phyloP scores from a whole-genome alignment of 2,113 vertebrate species.

The Ellobius talpinus region DNA sequence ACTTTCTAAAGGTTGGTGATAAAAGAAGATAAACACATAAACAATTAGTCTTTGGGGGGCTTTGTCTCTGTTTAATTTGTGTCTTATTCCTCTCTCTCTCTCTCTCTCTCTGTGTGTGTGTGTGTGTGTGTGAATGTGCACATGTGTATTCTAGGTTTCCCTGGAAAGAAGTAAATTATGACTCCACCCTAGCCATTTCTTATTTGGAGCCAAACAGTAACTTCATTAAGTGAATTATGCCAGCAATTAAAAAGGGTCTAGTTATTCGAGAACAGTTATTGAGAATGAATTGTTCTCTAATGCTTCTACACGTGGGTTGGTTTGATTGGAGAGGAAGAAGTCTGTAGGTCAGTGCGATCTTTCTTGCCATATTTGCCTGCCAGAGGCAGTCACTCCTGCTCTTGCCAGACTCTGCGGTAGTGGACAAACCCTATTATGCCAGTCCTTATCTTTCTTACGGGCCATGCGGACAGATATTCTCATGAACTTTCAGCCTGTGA shows the following conservation, averaged over 20 bases:
- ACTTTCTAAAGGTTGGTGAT: constrained; percentile 79
- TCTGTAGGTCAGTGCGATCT: constrained; percentile 87
- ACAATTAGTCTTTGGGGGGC: constrained; percentile 72
- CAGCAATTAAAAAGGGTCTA: constrained; percentile 90
- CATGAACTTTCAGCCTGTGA: constrained; percentile 86
- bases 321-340: constrained; percentile 87
- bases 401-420: constrained; percentile 84
- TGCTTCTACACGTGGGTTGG: constrained; percentile 86
- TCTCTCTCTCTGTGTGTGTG: neutral
- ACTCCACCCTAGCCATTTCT: constrained; percentile 64
- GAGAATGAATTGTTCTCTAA: constrained; percentile 88
- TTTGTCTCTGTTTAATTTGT: constrained; percentile 73
- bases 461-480: constrained; percentile 88
- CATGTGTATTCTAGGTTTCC: constrained; percentile 63
- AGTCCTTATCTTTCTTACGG: constrained; percentile 88
- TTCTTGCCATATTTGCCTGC: constrained; percentile 88
- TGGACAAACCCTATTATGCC: constrained; percentile 83
- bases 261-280: constrained; percentile 88
- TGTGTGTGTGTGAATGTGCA: neutral
- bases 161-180: constrained; percentile 78
- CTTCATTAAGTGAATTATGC: constrained; percentile 92
- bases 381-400: constrained; percentile 85
- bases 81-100: constrained; percentile 28
- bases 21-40: constrained; percentile 81
- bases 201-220: constrained; percentile 85